A percentile compares a stretch with the other conserved stretches of the same genome.
These are phyloP conservation scores for Lepidotrigona ventralis DNA, from an alignment of 1,140 invertebrate species.

Conservation along the genomic window DNA sequence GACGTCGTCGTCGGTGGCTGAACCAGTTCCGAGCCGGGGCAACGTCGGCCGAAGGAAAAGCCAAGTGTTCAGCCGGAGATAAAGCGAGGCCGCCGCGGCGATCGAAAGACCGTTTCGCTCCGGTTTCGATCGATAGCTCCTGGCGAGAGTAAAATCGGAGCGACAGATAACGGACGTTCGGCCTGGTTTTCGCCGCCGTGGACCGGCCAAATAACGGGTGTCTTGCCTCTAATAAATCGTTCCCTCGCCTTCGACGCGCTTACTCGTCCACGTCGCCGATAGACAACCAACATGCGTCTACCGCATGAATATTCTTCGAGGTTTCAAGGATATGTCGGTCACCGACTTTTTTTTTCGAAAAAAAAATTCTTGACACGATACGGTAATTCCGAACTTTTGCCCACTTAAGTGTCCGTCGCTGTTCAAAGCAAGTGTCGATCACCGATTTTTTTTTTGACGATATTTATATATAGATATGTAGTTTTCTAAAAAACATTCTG, in stretches of 20 bases:
- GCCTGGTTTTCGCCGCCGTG: conserved; percentile 39
- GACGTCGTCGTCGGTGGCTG: neutral
- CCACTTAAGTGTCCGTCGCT: too few relatives aligned
- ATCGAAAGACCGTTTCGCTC: conserved; percentile 32
- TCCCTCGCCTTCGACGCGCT: conserved; percentile 26
- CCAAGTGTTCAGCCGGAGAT: conserved; percentile 21
- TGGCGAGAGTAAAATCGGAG: conserved; percentile 47
- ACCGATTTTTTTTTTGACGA: too few relatives aligned
- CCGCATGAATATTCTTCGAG: neutral
- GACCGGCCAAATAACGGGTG: conserved; percentile 51
- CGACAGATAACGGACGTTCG: conserved; percentile 56
- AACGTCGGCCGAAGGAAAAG: neutral
- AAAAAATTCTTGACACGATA: too few relatives aligned
- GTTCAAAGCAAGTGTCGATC: too few relatives aligned
- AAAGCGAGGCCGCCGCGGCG: conserved; percentile 49
- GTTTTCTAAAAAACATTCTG: too few relatives aligned
- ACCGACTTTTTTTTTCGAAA: too few relatives aligned
- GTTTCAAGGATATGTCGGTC: neutral
- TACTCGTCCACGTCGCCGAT: neutral
- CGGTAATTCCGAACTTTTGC: too few relatives aligned
- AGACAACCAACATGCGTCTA: neutral
- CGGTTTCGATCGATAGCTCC: conserved; percentile 48
- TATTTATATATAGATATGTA: too few relatives aligned
- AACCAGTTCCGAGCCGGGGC: neutral
- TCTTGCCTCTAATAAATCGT: conserved; percentile 56